Percentiles rank a stretch among this genome's conserved stretches.
phyloP scores from a whole-genome alignment of 2,113 vertebrate species.

The Dipodomys spectabilis region DNA sequence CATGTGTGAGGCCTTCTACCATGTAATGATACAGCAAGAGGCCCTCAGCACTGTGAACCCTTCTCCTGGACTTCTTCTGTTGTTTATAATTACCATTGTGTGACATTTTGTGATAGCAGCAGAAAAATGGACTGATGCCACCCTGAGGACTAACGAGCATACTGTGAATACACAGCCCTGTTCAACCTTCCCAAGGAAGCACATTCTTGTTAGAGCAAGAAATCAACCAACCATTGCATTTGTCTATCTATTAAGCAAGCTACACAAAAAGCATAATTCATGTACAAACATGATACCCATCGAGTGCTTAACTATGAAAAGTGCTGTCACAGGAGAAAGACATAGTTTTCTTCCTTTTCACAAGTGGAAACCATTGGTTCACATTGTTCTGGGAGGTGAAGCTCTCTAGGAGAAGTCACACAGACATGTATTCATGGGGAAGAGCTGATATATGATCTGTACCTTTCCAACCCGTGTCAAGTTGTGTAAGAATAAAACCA shows the following conservation, averaged over 20 bases:
- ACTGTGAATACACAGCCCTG: not conserved
- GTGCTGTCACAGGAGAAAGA: not conserved
- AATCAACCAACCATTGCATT: not conserved
- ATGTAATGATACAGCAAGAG: not conserved
- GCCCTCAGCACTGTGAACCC: not conserved
- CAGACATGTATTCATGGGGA: fast-evolving
- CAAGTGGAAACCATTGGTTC: no score
- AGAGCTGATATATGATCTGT: not conserved
- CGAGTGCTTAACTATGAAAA: not conserved
- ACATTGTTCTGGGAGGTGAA: not conserved
- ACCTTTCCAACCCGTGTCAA: not conserved
- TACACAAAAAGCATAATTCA: not conserved
- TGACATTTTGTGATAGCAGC: not conserved
- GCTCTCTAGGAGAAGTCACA: not conserved
- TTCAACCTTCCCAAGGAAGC: not conserved
- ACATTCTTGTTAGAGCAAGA: not conserved
- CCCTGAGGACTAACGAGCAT: not conserved
- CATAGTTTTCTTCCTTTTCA: not conserved
- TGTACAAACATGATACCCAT: not conserved
- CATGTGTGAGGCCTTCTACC: not conserved
- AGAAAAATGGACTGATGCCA: not conserved
- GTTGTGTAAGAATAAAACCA: not conserved
- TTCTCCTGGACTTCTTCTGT: not conserved
- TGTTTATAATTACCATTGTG: not conserved
- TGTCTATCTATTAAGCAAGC: not conserved